phyloP scores from a whole-genome alignment of 2,888 invertebrate species.

The Drosophila nr. fundita region DNA sequence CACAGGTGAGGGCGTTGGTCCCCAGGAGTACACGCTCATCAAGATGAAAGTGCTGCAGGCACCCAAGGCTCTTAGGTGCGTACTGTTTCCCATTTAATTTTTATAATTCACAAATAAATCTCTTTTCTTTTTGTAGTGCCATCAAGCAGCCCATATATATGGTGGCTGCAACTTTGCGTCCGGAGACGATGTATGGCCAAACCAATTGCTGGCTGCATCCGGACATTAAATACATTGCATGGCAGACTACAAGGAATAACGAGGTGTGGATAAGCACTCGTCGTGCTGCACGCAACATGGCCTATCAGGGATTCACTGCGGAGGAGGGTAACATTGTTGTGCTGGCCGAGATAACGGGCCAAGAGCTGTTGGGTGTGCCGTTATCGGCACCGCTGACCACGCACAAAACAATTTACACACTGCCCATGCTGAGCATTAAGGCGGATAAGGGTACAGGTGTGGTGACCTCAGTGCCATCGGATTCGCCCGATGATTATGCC shows the following conservation, averaged over 20 bases:
- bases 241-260: slow-evolving; percentile 88
- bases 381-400: slow-evolving; percentile 93
- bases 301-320: slow-evolving; percentile 95
- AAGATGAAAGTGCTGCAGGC: slow-evolving; percentile 93
- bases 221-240: slow-evolving; percentile 96
- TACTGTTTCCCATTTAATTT: background rate
- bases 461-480: slow-evolving; percentile 99
- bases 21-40: slow-evolving; percentile 98
- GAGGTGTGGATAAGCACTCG: slow-evolving; percentile 95
- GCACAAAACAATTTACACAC: slow-evolving; percentile 93
- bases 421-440: slow-evolving; percentile 99
- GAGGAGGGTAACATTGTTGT: slow-evolving; percentile 92
- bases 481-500: slow-evolving; percentile 99
- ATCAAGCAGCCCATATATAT: slow-evolving; percentile 85
- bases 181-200: slow-evolving; percentile 99
- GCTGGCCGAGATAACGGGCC: slow-evolving; percentile 89
- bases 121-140: slow-evolving; percentile 51
- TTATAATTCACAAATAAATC: background rate
- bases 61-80: slow-evolving; percentile 88
- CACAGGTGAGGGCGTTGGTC: slow-evolving; percentile 98
- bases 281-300: slow-evolving; percentile 97
- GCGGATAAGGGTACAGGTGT: slow-evolving; percentile 99
- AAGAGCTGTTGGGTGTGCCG: slow-evolving; percentile 92
- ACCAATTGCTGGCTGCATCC: slow-evolving; percentile 99
- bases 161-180: slow-evolving; percentile 98